Conservation (phyloP, 2,113 vertebrate species). For the Phocoena sinus region DNA sequence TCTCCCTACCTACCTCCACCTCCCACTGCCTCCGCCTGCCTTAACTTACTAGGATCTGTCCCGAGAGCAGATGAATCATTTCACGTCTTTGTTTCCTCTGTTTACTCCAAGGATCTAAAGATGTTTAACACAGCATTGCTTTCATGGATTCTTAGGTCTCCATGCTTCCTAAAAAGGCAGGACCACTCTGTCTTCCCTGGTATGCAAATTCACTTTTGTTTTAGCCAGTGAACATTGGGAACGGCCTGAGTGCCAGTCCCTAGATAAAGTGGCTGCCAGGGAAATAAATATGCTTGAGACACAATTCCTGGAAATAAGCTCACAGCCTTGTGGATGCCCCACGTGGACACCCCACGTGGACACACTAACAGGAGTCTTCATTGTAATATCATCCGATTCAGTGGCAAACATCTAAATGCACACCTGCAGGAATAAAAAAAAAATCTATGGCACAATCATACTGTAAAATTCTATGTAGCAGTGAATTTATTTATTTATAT, state of each 20-base stretch:
- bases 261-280: not conserved
- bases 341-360: rapidly evolving
- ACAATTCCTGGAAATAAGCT: not conserved
- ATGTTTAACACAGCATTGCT: not conserved
- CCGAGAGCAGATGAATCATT: not conserved
- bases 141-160: not conserved
- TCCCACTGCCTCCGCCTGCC: not conserved
- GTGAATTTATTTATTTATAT: not conserved
- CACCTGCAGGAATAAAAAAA: not conserved
- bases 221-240: not conserved
- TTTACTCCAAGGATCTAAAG: not conserved
- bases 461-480: not conserved
- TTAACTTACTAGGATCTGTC: not conserved
- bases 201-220: not conserved
- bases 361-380: not conserved
- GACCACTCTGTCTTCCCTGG: not conserved
- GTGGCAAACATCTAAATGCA: not conserved
- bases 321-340: not conserved
- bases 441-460: no score
- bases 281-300: not conserved
- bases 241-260: not conserved
- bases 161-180: not conserved
- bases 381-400: not conserved
- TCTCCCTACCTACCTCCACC: not conserved
- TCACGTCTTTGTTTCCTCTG: not conserved